Evolutionary conservation across 2,113 vertebrate species (phyloP).

Genomic region (Microcebus murinus): DNA sequence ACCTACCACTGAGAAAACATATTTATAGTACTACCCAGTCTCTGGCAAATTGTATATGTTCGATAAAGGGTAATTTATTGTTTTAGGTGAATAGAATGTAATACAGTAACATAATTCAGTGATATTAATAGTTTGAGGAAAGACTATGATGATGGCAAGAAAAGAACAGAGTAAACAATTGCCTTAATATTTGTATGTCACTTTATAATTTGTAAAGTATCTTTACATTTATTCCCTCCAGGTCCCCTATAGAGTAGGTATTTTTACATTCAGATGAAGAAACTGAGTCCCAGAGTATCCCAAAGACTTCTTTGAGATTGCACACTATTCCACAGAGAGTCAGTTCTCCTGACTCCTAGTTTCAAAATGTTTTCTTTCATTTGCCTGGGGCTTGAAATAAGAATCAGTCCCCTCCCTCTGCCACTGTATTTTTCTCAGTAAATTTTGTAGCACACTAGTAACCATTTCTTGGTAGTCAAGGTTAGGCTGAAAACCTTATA

Average conservation of each 20-base stretch:
- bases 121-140: conserved; percentile 26
- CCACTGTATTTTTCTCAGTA: not conserved
- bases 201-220: conserved; percentile 30
- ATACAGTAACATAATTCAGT: not conserved
- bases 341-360: not conserved
- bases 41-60: not conserved
- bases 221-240: not conserved
- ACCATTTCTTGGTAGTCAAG: not conserved
- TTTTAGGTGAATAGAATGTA: conserved; percentile 3
- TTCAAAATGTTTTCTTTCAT: conserved; percentile 16
- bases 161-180: not conserved
- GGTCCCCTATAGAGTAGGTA: not conserved
- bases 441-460: not conserved
- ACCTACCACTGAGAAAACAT: conserved; percentile 4
- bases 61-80: not conserved
- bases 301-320: not conserved
- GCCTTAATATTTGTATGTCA: not conserved
- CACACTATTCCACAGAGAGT: not conserved
- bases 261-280: conserved; percentile 39
- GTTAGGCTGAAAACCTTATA: conserved; percentile 5
- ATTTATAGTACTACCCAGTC: not conserved
- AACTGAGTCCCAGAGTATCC: not conserved
- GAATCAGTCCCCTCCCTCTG: not conserved
- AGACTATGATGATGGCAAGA: not conserved
- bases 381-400: not conserved